Conservation (phyloP, 2,797 vertebrate genomes). For the Tenualosa thibaudeaui region DNA sequence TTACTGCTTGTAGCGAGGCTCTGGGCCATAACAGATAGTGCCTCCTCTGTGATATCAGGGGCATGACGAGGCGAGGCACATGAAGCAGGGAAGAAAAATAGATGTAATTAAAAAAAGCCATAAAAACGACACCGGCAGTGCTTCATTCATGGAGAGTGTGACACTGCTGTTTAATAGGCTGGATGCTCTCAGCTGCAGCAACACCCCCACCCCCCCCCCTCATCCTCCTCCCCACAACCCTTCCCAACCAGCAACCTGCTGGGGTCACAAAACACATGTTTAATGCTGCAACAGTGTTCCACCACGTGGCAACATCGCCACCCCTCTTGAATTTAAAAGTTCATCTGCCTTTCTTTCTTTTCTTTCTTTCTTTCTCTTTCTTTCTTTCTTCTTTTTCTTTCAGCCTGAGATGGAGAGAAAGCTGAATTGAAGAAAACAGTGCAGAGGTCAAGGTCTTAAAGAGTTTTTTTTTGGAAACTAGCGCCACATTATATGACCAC, state of each 20-base stretch:
- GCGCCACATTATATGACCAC: no score
- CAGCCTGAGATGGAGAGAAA: neutral
- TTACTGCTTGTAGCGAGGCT: conserved; percentile 8
- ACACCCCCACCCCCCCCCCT: no score
- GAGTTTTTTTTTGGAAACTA: neutral
- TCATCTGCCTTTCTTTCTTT: neutral
- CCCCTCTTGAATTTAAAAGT: neutral
- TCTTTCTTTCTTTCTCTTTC: neutral
- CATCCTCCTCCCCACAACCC: no score
- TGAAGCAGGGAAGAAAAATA: conserved; percentile 70
- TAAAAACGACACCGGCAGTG: conserved; percentile 61
- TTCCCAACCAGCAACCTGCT: conserved; percentile 37
- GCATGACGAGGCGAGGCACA: conserved; percentile 43
- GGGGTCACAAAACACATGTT: conserved; percentile 65
- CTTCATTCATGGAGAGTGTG: conserved; percentile 71
- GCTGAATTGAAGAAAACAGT: neutral
- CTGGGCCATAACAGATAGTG: neutral
- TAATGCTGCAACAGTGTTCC: conserved; percentile 58
- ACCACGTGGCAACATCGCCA: conserved; percentile 39
- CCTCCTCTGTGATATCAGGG: neutral
- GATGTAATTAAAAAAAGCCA: conserved; percentile 76
- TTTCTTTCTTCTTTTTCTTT: neutral
- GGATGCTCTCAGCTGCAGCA: conserved; percentile 57
- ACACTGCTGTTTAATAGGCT: conserved; percentile 67
- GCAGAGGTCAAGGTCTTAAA: neutral